Evolutionary conservation across 1,140 invertebrate species (phyloP).

Genomic region (Maconellicoccus hirsutus): DNA sequence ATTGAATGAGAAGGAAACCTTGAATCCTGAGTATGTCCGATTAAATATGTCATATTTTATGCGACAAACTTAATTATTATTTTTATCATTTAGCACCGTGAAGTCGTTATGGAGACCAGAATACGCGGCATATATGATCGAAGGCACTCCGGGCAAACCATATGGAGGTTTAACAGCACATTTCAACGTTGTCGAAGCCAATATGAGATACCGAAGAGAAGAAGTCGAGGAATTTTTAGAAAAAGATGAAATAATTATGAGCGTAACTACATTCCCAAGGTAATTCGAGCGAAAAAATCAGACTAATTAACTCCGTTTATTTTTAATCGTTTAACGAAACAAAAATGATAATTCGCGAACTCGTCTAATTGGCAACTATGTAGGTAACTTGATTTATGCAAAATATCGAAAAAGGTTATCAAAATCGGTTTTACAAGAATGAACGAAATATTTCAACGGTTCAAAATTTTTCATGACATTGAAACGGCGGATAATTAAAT

Average conservation of each 20-base stretch:
- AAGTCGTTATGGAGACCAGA: constrained; percentile 94
- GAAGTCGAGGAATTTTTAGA: constrained; percentile 69
- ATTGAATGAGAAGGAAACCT: constrained; percentile 70
- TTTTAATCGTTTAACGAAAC: too few species aligned
- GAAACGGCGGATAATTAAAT: background rate
- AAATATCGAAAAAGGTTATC: background rate
- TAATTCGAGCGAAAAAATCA: constrained; percentile 33
- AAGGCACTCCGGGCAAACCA: constrained; percentile 96
- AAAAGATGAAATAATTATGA: constrained; percentile 74
- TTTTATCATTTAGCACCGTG: constrained; percentile 42
- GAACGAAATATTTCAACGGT: background rate
- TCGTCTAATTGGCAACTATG: background rate
- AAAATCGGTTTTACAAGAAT: background rate
- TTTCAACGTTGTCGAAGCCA: constrained; percentile 96
- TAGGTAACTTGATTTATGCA: background rate
- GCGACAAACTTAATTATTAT: background rate
- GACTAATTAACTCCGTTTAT: too few species aligned
- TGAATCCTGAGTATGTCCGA: constrained; percentile 58
- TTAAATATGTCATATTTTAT: background rate
- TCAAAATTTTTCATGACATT: background rate
- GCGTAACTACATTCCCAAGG: constrained; percentile 87
- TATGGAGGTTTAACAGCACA: constrained; percentile 85
- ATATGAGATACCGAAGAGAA: constrained; percentile 82
- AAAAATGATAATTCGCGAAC: too few species aligned
- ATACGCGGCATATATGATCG: constrained; percentile 97